Conservation (phyloP, 1,140 invertebrate species). For the Euwallacea fornicatus region DNA sequence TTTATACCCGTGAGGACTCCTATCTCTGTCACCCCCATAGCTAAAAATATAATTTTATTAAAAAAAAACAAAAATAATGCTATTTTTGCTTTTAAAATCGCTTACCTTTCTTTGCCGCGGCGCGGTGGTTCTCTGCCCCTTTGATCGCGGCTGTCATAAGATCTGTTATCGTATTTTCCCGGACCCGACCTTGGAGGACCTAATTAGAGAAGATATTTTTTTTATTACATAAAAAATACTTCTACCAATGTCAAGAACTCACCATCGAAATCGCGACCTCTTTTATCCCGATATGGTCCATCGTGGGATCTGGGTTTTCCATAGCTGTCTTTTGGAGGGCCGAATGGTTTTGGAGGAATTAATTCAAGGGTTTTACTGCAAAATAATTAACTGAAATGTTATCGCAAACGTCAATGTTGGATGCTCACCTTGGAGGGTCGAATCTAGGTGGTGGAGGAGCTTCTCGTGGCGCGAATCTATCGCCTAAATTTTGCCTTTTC, state of each 20-base stretch:
- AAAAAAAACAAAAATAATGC: not conserved
- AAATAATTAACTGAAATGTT: slow-evolving; percentile 22
- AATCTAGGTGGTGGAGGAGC: slow-evolving; percentile 50
- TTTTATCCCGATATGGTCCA: slow-evolving; percentile 34
- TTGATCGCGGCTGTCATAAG: not conserved
- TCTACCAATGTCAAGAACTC: not conserved
- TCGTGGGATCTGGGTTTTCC: slow-evolving; percentile 19
- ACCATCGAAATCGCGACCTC: slow-evolving; percentile 39
- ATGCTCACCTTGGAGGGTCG: slow-evolving; percentile 40
- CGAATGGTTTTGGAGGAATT: slow-evolving; percentile 12
- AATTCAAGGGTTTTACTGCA: slow-evolving; percentile 23
- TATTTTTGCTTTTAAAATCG: not conserved
- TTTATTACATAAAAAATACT: slow-evolving; percentile 1
- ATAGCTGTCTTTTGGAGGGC: slow-evolving; percentile 21
- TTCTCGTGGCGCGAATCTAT: slow-evolving; percentile 38
- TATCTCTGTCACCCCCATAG: not conserved
- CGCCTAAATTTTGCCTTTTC: slow-evolving; percentile 49
- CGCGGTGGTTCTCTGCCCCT: too few relatives aligned
- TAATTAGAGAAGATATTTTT: not conserved
- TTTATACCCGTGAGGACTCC: not conserved
- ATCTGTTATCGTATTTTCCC: not conserved
- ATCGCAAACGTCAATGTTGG: not conserved
- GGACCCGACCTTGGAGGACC: not conserved
- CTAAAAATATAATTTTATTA: not conserved
- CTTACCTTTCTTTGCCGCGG: too few relatives aligned